Conservation (phyloP, 30 jellyfish, hydroid and myxozoan species). For the Catostylus mosaicus region DNA sequence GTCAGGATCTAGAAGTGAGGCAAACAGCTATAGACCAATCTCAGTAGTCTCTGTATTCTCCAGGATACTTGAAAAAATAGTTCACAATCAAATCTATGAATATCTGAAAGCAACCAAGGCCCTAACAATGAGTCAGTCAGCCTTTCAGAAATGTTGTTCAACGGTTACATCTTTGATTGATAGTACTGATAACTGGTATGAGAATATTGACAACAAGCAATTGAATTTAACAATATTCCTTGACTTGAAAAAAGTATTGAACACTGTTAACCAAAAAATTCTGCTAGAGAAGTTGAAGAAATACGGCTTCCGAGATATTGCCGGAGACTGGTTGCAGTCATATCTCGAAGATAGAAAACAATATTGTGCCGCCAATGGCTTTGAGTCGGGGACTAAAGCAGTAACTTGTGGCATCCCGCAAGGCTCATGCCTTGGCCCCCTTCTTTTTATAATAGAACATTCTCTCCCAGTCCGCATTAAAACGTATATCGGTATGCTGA, state of each 20-base stretch:
- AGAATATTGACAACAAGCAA: too few species aligned
- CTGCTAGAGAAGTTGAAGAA: slow-evolving; percentile 3
- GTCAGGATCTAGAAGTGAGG: slow-evolving; percentile 30
- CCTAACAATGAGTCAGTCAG: slow-evolving; percentile 36
- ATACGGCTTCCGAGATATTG: slow-evolving; percentile 24
- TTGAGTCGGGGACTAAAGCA: not conserved
- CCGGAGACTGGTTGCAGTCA: slow-evolving; percentile 43
- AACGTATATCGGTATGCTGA: too few species aligned
- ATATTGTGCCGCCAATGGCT: slow-evolving; percentile 10
- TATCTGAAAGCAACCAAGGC: slow-evolving; percentile 2
- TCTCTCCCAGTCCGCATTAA: too few species aligned
- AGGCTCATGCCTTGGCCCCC: too few species aligned
- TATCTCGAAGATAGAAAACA: slow-evolving; percentile 33
- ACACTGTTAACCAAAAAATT: slow-evolving; percentile 33
- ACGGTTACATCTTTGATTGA: slow-evolving; percentile 28
- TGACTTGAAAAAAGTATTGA: slow-evolving; percentile 24
- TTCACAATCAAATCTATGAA: not conserved
- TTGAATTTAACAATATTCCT: too few species aligned
- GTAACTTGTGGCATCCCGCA: too few species aligned
- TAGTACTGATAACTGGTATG: slow-evolving; percentile 4
- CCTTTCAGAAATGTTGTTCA: slow-evolving; percentile 19
- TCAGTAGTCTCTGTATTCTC: slow-evolving; percentile 34
- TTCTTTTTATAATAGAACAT: too few species aligned
- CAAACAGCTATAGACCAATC: slow-evolving; percentile 37
- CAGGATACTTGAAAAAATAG: slow-evolving; percentile 16